Conservation (phyloP, 2,113 vertebrate genomes). For the Neopipo cinnamomea region DNA sequence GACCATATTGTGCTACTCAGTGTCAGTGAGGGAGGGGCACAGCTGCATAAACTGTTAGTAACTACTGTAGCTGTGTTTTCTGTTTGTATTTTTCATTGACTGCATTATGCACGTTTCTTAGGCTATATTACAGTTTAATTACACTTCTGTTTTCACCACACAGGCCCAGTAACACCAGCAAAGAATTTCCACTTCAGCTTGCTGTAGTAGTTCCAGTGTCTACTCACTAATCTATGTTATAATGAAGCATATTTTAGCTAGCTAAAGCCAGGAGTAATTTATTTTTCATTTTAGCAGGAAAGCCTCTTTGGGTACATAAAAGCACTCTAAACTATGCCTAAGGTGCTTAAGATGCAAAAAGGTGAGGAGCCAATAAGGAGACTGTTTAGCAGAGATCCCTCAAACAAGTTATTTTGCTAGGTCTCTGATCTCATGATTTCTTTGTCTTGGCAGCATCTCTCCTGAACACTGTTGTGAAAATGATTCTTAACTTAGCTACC, state of each 20-base stretch:
- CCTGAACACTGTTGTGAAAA: not conserved
- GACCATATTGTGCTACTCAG: not conserved
- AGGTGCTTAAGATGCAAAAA: not conserved
- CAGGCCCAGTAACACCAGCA: not conserved
- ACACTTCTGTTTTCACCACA: not conserved
- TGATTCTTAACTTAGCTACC: slow-evolving; percentile 14
- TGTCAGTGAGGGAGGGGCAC: not conserved
- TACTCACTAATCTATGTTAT: not conserved
- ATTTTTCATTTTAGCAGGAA: not conserved
- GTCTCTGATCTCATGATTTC: not conserved
- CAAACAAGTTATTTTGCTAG: not conserved
- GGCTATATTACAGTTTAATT: not conserved
- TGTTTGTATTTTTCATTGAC: not conserved
- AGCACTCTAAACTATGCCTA: not conserved
- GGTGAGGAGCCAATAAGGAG: not conserved
- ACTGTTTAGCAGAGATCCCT: not conserved
- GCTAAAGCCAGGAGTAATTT: not conserved
- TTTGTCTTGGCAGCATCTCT: slow-evolving; percentile 25
- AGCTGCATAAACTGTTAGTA: not conserved
- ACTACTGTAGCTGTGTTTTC: not conserved
- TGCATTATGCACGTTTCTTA: slow-evolving; percentile 30
- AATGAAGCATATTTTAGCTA: not conserved
- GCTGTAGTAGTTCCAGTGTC: not conserved
- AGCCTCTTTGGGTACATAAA: not conserved
- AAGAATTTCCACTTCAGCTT: not conserved